Conservation (phyloP, 2,113 vertebrate species). For the Crotalus tigris region DNA sequence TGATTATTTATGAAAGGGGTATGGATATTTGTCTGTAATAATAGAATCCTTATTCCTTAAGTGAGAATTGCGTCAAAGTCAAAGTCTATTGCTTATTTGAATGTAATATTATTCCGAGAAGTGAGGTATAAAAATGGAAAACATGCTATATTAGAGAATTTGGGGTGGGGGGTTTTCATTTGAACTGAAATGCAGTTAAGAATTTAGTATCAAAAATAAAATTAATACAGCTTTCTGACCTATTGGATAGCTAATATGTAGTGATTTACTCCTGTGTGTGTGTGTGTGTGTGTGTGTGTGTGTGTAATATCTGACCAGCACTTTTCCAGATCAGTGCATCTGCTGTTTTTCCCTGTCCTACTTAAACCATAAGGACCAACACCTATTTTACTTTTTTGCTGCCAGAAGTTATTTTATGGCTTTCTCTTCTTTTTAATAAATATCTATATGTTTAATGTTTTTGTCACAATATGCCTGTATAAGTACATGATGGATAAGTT, state of each 20-base stretch:
- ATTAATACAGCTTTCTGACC: neutral
- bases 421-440: neutral
- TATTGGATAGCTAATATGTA: neutral
- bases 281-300: no score
- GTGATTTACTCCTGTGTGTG: neutral
- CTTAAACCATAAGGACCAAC: neutral
- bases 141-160: neutral
- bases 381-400: neutral
- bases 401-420: neutral
- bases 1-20: neutral
- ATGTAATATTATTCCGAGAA: neutral
- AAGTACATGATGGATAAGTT: neutral
- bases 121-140: neutral
- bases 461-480: neutral
- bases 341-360: neutral
- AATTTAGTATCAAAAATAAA: neutral
- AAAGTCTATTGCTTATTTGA: neutral
- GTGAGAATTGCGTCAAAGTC: neutral
- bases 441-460: neutral
- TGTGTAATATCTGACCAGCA: neutral
- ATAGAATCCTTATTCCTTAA: neutral
- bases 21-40: slow-evolving; percentile 1
- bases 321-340: neutral
- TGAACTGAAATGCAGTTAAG: neutral
- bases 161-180: neutral